phyloP scores from a whole-genome alignment of 35 echinoderm and acorn worm species.

The Stichopus chloronotus region DNA sequence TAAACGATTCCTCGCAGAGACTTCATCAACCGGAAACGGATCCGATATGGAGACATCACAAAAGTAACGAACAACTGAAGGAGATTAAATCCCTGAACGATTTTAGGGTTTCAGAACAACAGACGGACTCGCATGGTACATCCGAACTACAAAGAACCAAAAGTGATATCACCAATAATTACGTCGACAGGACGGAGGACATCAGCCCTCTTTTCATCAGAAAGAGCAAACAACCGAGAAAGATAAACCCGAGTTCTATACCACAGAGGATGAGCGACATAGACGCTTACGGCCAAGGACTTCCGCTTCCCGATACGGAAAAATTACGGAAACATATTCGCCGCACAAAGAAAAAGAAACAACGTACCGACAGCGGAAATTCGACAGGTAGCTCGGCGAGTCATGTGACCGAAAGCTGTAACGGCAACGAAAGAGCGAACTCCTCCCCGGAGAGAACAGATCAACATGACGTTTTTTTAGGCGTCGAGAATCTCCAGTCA shows the following conservation, averaged over 20 bases:
- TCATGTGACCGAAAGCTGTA: background rate
- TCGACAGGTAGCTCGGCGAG: conserved; percentile 16
- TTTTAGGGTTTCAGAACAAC: background rate
- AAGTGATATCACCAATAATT: background rate
- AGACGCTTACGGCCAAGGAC: conserved; percentile 70
- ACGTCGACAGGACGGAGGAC: background rate
- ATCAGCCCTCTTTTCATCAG: conserved; percentile 5
- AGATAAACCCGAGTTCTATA: conserved; percentile 64
- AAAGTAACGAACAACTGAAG: background rate
- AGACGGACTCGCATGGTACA: conserved; percentile 3
- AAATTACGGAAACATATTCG: conserved; percentile 63
- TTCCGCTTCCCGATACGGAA: conserved; percentile 56
- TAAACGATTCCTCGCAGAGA: background rate
- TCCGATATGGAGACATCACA: background rate
- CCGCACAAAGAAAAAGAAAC: conserved; percentile 24
- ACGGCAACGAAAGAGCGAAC: background rate
- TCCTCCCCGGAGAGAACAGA: conserved; percentile 8
- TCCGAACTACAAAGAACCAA: conserved; percentile 1
- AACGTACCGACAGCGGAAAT: conserved; percentile 22
- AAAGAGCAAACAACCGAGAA: conserved; percentile 45
- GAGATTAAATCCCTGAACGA: conserved; percentile 22
- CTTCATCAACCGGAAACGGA: background rate
- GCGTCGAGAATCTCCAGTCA: conserved; percentile 4
- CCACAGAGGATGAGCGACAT: conserved; percentile 68
- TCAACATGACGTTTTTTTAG: conserved; percentile 37